Percentiles rank a stretch among this genome's conserved stretches.
These are phyloP conservation scores for Bombus huntii DNA, from an alignment of 1,140 invertebrate species.

Conservation along the genomic window DNA sequence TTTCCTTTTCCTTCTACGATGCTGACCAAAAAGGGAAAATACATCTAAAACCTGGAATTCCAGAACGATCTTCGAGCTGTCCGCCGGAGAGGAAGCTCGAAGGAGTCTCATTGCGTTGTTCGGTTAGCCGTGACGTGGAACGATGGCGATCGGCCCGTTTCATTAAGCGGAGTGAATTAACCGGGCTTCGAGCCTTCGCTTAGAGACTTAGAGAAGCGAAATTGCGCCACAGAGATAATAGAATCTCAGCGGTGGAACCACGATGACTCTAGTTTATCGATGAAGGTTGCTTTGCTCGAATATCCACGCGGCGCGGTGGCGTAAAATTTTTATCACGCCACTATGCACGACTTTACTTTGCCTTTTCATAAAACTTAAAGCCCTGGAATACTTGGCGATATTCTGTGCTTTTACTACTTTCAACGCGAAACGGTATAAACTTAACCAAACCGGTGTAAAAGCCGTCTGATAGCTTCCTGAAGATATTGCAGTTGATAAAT, in stretches of 20 bases:
- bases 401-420: neutral
- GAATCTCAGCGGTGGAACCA: neutral
- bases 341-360: too few relatives aligned
- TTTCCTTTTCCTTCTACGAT: too few relatives aligned
- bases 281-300: neutral
- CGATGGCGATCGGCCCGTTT: conserved; percentile 13
- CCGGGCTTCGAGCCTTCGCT: neutral
- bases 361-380: neutral
- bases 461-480: too few relatives aligned
- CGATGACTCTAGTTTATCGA: neutral
- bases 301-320: too few relatives aligned
- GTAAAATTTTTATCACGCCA: neutral
- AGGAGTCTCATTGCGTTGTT: neutral
- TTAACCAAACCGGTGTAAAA: neutral
- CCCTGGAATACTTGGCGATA: neutral
- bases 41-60: neutral
- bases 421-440: neutral
- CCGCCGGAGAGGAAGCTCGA: neutral
- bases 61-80: neutral
- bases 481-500: neutral
- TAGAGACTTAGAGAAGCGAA: neutral
- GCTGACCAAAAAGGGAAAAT: neutral
- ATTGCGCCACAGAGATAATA: conserved; percentile 2
- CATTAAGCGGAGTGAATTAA: conserved; percentile 24
- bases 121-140: conserved; percentile 12